Evolutionary conservation across 2,888 invertebrate species (phyloP).

Genomic region (Platycnemis pennipes): DNA sequence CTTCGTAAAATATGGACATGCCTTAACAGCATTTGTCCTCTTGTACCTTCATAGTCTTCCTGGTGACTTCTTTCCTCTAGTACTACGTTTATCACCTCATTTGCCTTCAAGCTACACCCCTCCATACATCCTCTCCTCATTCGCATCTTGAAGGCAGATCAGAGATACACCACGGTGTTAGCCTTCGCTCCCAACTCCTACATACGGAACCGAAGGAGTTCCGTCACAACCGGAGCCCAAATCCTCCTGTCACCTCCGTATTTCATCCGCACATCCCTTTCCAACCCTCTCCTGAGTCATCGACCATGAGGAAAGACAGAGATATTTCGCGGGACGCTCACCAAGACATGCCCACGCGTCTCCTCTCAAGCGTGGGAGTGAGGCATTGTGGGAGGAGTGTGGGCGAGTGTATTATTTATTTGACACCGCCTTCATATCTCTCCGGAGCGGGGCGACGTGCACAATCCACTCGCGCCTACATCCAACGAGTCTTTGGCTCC

Average conservation of each 20-base stretch:
- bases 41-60: too few relatives aligned
- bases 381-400: neutral
- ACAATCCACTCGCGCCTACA: slow-evolving; percentile 2
- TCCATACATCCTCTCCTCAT: too few relatives aligned
- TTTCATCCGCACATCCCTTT: neutral
- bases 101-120: too few relatives aligned
- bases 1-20: too few relatives aligned
- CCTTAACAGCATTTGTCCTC: too few relatives aligned
- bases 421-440: slow-evolving; percentile 5
- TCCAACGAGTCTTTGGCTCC: neutral
- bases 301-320: neutral
- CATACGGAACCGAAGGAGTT: too few relatives aligned
- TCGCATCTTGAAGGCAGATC: too few relatives aligned
- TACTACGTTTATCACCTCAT: too few relatives aligned
- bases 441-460: neutral
- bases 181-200: too few relatives aligned
- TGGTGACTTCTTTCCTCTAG: too few relatives aligned
- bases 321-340: slow-evolving; percentile 40
- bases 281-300: slow-evolving; percentile 38
- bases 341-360: slow-evolving; percentile 34
- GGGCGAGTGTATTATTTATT: slow-evolving; percentile 43
- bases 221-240: neutral
- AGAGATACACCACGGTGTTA: too few relatives aligned
- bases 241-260: neutral
- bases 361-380: neutral